phyloP scores from a whole-genome alignment of 92 coral and sea anemone genomes.

The Virgularia gustaviana region DNA sequence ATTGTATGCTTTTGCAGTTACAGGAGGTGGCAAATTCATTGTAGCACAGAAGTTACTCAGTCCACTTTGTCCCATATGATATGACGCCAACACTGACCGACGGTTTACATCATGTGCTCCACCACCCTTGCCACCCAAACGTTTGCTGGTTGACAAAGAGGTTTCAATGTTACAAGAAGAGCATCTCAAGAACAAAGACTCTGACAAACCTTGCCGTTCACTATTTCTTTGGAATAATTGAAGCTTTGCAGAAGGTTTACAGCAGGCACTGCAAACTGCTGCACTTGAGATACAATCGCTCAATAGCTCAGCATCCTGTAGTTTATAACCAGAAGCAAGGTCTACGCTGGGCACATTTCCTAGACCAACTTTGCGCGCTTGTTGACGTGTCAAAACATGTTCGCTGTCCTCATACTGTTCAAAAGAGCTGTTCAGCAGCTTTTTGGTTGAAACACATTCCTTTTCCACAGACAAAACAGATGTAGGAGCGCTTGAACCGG shows the following conservation, averaged over 20 bases:
- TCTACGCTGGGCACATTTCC: conserved; percentile 6
- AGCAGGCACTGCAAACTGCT: conserved; percentile 56
- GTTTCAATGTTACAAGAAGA: conserved; percentile 39
- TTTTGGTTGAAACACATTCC: conserved; percentile 24
- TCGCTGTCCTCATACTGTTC: conserved; percentile 35
- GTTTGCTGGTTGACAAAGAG: conserved; percentile 48
- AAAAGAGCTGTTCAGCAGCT: conserved; percentile 53
- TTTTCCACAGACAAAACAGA: conserved; percentile 15
- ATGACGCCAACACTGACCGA: conserved; percentile 53
- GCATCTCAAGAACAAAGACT: conserved; percentile 49
- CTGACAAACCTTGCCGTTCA: conserved; percentile 57
- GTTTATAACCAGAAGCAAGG: conserved; percentile 54
- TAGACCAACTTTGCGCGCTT: conserved; percentile 19
- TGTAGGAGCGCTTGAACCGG: conserved; percentile 4
- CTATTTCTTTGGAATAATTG: conserved; percentile 48
- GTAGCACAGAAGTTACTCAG: conserved; percentile 55
- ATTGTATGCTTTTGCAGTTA: conserved; percentile 58
- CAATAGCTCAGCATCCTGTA: conserved; percentile 52
- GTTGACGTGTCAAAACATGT: conserved; percentile 34
- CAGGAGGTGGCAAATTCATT: conserved; percentile 64
- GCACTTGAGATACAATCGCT: conserved; percentile 47
- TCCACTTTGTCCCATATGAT: conserved; percentile 40
- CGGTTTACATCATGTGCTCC: conserved; percentile 61
- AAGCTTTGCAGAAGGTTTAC: conserved; percentile 37
- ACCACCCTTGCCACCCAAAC: conserved; percentile 57